Conservation (phyloP, 2,113 vertebrate species). For the Cryptotis parvus region DNA sequence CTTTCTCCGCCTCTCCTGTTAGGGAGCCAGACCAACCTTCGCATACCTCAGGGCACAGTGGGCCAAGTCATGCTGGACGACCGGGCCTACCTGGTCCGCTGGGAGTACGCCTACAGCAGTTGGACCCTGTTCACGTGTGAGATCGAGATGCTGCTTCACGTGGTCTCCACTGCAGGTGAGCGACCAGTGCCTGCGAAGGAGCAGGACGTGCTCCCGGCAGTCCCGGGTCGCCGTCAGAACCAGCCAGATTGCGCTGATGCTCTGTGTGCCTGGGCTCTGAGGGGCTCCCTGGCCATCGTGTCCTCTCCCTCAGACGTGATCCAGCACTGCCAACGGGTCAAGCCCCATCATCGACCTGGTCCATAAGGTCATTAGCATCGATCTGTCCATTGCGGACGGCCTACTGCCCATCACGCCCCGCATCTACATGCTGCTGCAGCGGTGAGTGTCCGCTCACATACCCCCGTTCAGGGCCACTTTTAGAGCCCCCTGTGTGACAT, state of each 20-base stretch:
- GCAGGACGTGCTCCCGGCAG: too few relatives aligned
- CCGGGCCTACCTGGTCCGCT: slow-evolving; percentile 93
- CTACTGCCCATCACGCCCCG: slow-evolving; percentile 97
- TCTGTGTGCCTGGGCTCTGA: background rate
- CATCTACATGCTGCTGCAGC: slow-evolving; percentile 98
- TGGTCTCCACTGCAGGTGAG: slow-evolving; percentile 97
- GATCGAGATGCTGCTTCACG: slow-evolving; percentile 98
- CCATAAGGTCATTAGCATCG: slow-evolving; percentile 96
- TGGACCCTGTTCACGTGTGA: slow-evolving; percentile 99
- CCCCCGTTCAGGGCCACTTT: background rate
- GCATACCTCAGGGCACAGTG: slow-evolving; percentile 95
- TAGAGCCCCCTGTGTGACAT: background rate
- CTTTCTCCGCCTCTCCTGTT: slow-evolving; percentile 45
- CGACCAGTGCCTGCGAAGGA: background rate
- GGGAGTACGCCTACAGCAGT: slow-evolving; percentile 97
- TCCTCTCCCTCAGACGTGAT: slow-evolving; percentile 91
- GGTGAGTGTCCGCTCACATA: slow-evolving; percentile 84
- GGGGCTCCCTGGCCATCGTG: background rate
- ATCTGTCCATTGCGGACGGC: slow-evolving; percentile 95
- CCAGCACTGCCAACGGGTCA: slow-evolving; percentile 95
- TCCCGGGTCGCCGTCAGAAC: background rate
- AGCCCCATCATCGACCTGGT: slow-evolving; percentile 97
- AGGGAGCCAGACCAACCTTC: slow-evolving; percentile 95
- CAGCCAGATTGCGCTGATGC: background rate
- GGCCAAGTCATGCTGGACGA: slow-evolving; percentile 94